These are phyloP conservation scores for Amphiduros pacificus DNA, from an alignment of 2,888 invertebrate genomes.

Conservation along the genomic window DNA sequence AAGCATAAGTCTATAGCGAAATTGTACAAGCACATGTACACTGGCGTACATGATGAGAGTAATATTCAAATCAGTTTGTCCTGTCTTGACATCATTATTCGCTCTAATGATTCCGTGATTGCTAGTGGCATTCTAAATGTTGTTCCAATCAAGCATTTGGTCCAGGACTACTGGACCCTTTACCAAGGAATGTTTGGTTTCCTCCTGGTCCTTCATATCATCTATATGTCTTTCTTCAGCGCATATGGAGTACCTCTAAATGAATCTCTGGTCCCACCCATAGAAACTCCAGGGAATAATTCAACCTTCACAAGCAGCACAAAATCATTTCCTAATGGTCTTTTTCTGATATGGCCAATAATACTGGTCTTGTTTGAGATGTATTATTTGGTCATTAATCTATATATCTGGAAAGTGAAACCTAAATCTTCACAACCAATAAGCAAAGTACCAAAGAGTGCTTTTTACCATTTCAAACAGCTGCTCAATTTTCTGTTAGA, in stretches of 20 bases:
- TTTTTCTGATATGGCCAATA: slow-evolving; percentile 32
- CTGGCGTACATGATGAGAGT: too few relatives aligned
- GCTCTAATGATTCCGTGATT: slow-evolving; percentile 33
- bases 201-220: slow-evolving; percentile 46
- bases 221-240: slow-evolving; percentile 49
- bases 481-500: not conserved
- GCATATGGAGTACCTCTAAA: slow-evolving; percentile 20
- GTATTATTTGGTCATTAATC: not conserved
- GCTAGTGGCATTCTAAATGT: slow-evolving; percentile 48
- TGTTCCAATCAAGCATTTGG: slow-evolving; percentile 44
- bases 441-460: too few relatives aligned
- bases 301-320: too few relatives aligned
- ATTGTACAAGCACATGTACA: too few relatives aligned
- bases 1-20: too few relatives aligned
- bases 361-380: slow-evolving; percentile 24
- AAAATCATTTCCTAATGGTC: not conserved
- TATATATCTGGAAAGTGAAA: not conserved
- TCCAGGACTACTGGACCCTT: slow-evolving; percentile 43
- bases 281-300: not conserved
- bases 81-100: slow-evolving; percentile 45
- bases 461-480: too few relatives aligned
- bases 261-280: not conserved
- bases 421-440: too few relatives aligned
- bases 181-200: slow-evolving; percentile 46
- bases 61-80: too few relatives aligned